Base-by-base conservation (phyloP, 2,113 vertebrate species). In the Himantopus leucocephalus region DNA sequence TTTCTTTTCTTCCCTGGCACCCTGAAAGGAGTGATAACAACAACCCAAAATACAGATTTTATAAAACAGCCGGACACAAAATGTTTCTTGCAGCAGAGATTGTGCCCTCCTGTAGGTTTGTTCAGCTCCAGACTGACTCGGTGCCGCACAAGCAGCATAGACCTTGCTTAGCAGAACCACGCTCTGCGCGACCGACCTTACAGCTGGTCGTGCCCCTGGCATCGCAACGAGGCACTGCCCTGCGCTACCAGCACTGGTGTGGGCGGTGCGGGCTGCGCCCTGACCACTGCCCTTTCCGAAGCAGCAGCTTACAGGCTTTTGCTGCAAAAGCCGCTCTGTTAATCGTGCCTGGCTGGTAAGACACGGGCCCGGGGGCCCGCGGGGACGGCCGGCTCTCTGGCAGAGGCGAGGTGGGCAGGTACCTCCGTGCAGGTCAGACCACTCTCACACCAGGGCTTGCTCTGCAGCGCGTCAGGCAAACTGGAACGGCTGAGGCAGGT, bases 181-280 rank as follows among this genome's bases (percentile, higher is more conserved):
- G 5, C 35, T 88, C 58, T n/a, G 16, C 48, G 26, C 2, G 3
- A 8, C 27, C 3, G 2, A 1, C 47, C 34, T 35, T 6, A 6
- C 8, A 16, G 11, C 32, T 50, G n/a, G 39, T 10, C 3, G 0
- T 47, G n/a, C 52, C 18, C 16, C 34, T 29, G 20, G 39, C 68
- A 8, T 5, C 8, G 60, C 50, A 9, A 14, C 9, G 34, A 1
- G 66, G 64, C 45, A 2, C 30, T 75, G 73, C 62, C 20, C 64
- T 22, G 43, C 32, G 0, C 48, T 53, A 6, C n/a, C 53, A 76
- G 62, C 48, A 5, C 60, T 12, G 39, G 12, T 18, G 7, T 34
- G 34, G 58, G 4, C 22, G 63, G 29, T 5, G 1, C 34, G 37
- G 20, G 58, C 67, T 90, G 56, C 48, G 17, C 45, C 35, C 48